Evolutionary conservation across 2,888 invertebrate species (phyloP).

Genomic region (Cataglyphis altisquamis): DNA sequence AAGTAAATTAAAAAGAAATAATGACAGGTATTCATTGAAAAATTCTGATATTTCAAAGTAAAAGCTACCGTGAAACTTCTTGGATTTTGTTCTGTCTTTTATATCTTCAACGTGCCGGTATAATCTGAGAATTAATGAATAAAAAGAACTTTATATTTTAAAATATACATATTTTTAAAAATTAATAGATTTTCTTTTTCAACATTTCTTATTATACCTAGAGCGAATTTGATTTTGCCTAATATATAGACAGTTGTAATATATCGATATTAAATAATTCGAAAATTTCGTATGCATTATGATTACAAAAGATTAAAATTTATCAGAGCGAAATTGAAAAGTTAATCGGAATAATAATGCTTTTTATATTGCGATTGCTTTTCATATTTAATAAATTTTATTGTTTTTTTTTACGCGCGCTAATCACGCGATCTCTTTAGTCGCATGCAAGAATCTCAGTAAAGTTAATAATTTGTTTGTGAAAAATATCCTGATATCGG

Average conservation of each 20-base stretch:
- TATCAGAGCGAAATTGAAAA: constrained; percentile 7
- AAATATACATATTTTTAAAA: not conserved
- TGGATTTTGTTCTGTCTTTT: not conserved
- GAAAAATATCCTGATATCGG: not conserved
- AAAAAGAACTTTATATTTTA: not conserved
- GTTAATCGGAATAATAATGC: constrained; percentile 28
- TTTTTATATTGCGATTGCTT: not conserved
- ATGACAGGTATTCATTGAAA: constrained; percentile 20
- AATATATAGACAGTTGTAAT: constrained; percentile 16
- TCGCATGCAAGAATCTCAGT: not conserved
- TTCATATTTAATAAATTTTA: not conserved
- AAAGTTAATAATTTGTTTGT: constrained; percentile 19
- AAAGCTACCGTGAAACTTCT: not conserved
- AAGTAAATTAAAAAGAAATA: constrained; percentile 27
- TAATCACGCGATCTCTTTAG: not conserved
- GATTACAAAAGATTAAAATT: constrained; percentile 41
- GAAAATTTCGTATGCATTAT: not conserved
- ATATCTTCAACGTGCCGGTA: no score
- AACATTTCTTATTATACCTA: constrained; percentile 37
- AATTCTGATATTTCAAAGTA: not conserved
- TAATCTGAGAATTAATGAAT: not conserved
- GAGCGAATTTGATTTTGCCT: constrained; percentile 37
- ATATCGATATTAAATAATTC: constrained; percentile 37
- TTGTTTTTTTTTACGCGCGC: not conserved
- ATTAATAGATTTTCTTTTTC: constrained; percentile 30